Evolutionary conservation across 2,888 invertebrate genomes (phyloP).

Genomic region (Leucozona laternaria): DNA sequence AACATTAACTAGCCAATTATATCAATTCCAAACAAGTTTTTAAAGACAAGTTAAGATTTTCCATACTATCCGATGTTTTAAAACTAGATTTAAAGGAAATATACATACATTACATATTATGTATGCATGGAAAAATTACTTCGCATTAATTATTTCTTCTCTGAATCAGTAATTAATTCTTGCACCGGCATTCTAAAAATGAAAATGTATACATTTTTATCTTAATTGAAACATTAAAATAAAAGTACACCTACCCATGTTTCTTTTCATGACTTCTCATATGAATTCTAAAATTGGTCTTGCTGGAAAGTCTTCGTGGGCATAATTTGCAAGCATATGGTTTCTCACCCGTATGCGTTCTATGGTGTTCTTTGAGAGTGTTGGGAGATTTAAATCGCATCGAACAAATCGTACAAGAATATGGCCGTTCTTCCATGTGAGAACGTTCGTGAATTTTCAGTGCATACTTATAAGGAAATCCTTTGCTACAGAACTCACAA

Average conservation of each 20-base stretch:
- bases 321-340: constrained; percentile 85
- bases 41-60: too few species aligned
- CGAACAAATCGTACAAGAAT: constrained; percentile 86
- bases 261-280: constrained; percentile 84
- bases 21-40: too few species aligned
- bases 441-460: constrained; percentile 85
- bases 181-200: background rate
- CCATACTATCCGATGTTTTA: too few species aligned
- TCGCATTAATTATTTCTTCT: too few species aligned
- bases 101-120: too few species aligned
- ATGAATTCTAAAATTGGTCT: constrained; percentile 85
- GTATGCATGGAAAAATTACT: too few species aligned
- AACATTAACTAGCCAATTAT: too few species aligned
- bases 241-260: background rate
- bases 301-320: constrained; percentile 85
- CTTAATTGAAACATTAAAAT: background rate
- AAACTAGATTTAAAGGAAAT: too few species aligned
- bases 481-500: constrained; percentile 85
- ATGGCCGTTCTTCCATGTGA: constrained; percentile 86
- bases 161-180: background rate
- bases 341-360: constrained; percentile 86
- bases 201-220: background rate
- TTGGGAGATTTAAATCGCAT: constrained; percentile 85
- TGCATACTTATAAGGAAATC: constrained; percentile 86
- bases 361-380: constrained; percentile 85